Conservation (phyloP, 1,140 invertebrate species). For the Psix sp. region DNA sequence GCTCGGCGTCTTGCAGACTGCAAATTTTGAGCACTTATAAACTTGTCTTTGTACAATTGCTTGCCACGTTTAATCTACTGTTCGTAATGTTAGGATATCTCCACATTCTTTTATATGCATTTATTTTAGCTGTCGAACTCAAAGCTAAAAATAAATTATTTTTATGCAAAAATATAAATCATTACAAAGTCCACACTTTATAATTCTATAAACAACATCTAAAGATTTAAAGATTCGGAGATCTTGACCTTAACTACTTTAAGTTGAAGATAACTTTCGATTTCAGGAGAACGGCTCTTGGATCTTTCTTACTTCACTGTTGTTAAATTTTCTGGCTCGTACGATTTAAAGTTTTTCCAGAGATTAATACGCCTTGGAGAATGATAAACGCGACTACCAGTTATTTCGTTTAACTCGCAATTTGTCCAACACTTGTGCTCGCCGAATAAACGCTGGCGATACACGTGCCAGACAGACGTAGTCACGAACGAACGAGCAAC, state of each 20-base stretch:
- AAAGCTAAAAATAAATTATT: too few species aligned
- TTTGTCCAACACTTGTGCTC: constrained; percentile 34
- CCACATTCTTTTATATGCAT: constrained; percentile 41
- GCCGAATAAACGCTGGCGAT: constrained; percentile 40
- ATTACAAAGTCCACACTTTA: too few species aligned
- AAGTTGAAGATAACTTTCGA: too few species aligned
- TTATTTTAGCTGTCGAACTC: constrained; percentile 44
- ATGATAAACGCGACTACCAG: constrained; percentile 39
- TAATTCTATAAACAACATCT: too few species aligned
- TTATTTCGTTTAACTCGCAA: constrained; percentile 31
- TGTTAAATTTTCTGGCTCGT: too few species aligned
- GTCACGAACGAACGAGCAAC: constrained; percentile 52
- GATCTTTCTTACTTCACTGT: too few species aligned
- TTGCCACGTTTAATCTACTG: constrained; percentile 36
- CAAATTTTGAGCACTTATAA: constrained; percentile 39
- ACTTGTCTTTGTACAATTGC: constrained; percentile 44
- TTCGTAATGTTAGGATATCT: constrained; percentile 38
- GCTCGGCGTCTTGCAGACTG: constrained; percentile 25
- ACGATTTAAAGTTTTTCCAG: constrained; percentile 14
- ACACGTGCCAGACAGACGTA: constrained; percentile 42
- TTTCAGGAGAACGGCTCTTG: too few species aligned
- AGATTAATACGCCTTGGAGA: constrained; percentile 18
- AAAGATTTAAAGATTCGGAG: too few species aligned
- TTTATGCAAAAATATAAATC: too few species aligned
- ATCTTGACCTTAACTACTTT: too few species aligned